These are phyloP conservation scores for Balaeniceps rex DNA, from an alignment of 2,113 vertebrate species.

Conservation along the genomic window DNA sequence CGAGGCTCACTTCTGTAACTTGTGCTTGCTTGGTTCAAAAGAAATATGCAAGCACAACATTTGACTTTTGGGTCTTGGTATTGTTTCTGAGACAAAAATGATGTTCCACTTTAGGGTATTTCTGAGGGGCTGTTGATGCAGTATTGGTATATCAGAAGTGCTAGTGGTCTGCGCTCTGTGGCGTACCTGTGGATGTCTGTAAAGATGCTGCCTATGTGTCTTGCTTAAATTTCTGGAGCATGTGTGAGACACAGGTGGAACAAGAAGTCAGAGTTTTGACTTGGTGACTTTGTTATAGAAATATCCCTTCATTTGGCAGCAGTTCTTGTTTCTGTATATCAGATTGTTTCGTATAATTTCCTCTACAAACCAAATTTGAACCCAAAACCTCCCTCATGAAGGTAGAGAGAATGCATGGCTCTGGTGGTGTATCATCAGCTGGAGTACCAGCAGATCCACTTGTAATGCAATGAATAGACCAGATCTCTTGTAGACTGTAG, in stretches of 20 bases:
- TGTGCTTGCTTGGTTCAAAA: background rate
- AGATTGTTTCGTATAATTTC: rapidly evolving
- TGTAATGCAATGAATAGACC: background rate
- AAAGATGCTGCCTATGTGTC: background rate
- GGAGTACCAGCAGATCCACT: background rate
- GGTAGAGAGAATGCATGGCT: background rate
- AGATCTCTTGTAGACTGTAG: background rate
- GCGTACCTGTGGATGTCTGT: background rate
- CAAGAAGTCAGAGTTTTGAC: background rate
- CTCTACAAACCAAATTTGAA: background rate
- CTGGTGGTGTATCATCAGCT: background rate
- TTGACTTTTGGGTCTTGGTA: background rate
- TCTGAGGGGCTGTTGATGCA: background rate
- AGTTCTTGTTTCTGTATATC: background rate
- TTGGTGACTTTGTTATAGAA: background rate
- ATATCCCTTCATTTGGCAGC: background rate
- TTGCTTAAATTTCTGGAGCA: background rate
- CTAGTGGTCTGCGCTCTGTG: background rate
- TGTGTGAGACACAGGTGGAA: background rate
- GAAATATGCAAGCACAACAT: background rate
- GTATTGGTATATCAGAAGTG: background rate
- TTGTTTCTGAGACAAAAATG: background rate
- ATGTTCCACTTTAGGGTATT: background rate
- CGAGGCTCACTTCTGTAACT: background rate
- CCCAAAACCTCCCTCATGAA: background rate